These are phyloP conservation scores for Prorops nasuta DNA, from an alignment of 1,140 invertebrate genomes.

Conservation along the genomic window DNA sequence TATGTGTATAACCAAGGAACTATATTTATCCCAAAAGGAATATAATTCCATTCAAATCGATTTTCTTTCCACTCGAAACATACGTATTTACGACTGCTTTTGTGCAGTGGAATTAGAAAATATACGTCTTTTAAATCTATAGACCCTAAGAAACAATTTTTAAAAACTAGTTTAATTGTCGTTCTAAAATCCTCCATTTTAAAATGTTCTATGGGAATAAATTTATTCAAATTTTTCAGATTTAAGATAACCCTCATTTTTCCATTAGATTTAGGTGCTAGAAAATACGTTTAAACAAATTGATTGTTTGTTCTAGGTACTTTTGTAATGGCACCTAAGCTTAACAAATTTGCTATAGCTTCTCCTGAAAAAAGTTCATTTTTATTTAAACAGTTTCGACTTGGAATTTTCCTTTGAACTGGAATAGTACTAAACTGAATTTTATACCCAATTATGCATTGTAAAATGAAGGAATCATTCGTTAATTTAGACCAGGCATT, in stretches of 20 bases:
- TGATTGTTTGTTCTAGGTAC: not conserved
- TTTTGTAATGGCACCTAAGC: not conserved
- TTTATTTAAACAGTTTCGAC: not conserved
- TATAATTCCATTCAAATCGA: slow-evolving; percentile 23
- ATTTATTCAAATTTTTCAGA: not conserved
- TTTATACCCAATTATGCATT: not conserved
- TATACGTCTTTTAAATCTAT: not conserved
- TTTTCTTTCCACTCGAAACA: slow-evolving; percentile 14
- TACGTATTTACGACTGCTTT: slow-evolving; percentile 4
- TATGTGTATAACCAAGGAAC: slow-evolving; percentile 36
- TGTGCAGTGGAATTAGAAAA: not conserved
- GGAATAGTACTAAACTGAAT: not conserved
- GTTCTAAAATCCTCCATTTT: slow-evolving; percentile 3
- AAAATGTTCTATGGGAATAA: not conserved
- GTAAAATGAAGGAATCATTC: not conserved
- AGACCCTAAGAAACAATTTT: not conserved
- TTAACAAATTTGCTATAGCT: slow-evolving; percentile 3
- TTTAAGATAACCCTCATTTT: not conserved
- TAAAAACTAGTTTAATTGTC: not conserved
- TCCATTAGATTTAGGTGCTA: not conserved
- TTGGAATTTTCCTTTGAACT: not conserved
- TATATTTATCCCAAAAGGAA: slow-evolving; percentile 31
- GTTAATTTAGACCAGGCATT: not conserved
- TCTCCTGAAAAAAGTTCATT: not conserved
- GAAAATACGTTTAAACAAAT: not conserved